A percentile compares a stretch with the other conserved stretches of the same genome.
These are phyloP conservation scores for Mantis religiosa DNA, from an alignment of 2,888 invertebrate genomes.

Conservation along the genomic window DNA sequence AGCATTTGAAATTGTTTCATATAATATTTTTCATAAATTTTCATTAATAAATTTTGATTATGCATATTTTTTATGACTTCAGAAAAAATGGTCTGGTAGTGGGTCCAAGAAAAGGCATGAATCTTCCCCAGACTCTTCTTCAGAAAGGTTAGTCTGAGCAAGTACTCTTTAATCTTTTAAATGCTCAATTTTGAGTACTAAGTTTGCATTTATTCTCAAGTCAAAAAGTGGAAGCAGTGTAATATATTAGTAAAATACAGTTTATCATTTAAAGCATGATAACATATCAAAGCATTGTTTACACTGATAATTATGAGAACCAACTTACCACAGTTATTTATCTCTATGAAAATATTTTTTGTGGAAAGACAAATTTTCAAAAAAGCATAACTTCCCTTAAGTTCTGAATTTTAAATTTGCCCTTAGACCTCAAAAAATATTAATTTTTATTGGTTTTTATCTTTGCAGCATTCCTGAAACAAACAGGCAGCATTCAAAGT, in stretches of 20 bases:
- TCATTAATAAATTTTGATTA: background rate
- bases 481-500: slow-evolving; percentile 3
- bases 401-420: no score
- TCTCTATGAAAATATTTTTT: no score
- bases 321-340: no score
- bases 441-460: background rate
- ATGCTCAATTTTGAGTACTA: no score
- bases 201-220: no score
- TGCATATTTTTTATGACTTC: slow-evolving; percentile 37
- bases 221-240: no score
- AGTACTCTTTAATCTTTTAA: no score
- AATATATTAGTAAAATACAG: no score
- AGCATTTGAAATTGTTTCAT: background rate
- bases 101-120: slow-evolving; percentile 52
- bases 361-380: no score
- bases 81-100: slow-evolving; percentile 51
- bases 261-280: no score
- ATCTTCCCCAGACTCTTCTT: slow-evolving; percentile 52
- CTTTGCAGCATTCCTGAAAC: slow-evolving; percentile 11
- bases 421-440: background rate
- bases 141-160: slow-evolving; percentile 47
- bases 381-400: background rate
- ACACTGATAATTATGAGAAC: no score
- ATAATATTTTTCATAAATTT: background rate
- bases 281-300: no score